Evolutionary conservation across 2,797 vertebrate species (phyloP), one percentile per base, ranked within the genome.

Genomic region (Falco berigora): DNA sequence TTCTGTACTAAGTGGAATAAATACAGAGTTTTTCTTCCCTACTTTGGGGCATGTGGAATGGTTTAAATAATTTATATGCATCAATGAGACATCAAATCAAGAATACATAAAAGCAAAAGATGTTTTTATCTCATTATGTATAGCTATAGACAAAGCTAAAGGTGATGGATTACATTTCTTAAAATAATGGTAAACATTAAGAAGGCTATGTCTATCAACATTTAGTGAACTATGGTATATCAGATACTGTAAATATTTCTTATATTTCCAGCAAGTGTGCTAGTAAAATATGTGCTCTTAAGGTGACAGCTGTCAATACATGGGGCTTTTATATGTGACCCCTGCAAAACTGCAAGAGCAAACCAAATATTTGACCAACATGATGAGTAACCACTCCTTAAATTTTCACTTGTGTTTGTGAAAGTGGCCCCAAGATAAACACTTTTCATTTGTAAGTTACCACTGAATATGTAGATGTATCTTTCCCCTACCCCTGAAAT

Each of bases 1-100:
- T 96, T 94, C 80, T 68, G 10, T 58, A 68, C 34, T 72, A 90
- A 90, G 68, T 84, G 42, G 74, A 96, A 84, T 73, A 88, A 95
- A 86, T 56, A 12, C 8, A 69, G 34, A 28, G 12, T 24, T 80
- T 86, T 92, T 76, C 40, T 92, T 86, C 44, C 8, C 44, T 67
- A 59, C 30, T 13, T 67, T 78, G 32, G 55, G 79, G 50, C 67
- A 88, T 21, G 4, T 42, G 81, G 50, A 81, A 76, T 27, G 12
- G 17, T 68, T 92, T 95, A 76, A 89, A 87, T 85, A 87, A 86
- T 95, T 94, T 84, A 84, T 73, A 59, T 49, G 12, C 36, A 68
- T 94, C 90, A 94, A 94, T 64, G 46, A 92, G 72, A 62, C n/a
- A 90, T 72, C 66, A 91, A 58, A 86, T 69, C 42, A 75, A 58